Evolutionary conservation across 2,113 vertebrate genomes (phyloP).

Genomic region (Noturus placidus): DNA sequence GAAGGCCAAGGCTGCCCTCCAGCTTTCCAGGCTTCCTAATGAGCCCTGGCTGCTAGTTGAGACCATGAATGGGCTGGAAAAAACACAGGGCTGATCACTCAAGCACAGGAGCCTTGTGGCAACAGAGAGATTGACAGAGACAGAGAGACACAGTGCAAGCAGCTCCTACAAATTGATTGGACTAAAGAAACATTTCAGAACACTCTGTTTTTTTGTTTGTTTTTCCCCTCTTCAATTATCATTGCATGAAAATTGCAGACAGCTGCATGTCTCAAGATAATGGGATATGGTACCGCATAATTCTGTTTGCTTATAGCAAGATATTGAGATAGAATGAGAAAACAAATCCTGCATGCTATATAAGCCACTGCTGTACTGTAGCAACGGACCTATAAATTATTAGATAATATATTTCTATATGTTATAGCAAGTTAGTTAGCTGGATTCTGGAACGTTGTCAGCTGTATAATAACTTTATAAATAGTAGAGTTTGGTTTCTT

Average conservation of each 20-base stretch:
- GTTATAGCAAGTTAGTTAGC: background rate
- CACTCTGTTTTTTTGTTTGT: background rate
- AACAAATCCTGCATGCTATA: background rate
- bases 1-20: constrained; percentile 43
- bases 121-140: constrained; percentile 27
- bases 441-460: background rate
- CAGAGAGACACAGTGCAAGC: constrained; percentile 1
- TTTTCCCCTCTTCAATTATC: background rate
- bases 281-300: constrained; percentile 11
- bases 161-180: constrained; percentile 4
- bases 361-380: background rate
- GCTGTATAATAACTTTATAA: background rate
- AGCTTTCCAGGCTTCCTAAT: constrained; percentile 63
- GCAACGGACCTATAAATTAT: background rate
- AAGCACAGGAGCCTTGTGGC: constrained; percentile 31
- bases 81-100: constrained; percentile 41
- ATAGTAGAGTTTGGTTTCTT: background rate
- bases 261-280: constrained; percentile 9
- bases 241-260: constrained; percentile 18
- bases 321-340: background rate
- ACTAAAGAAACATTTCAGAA: constrained; percentile 18
- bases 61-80: constrained; percentile 80
- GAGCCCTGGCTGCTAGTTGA: constrained; percentile 67
- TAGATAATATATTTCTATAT: background rate
- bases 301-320: constrained; percentile 19